Evolutionary conservation across 2,888 invertebrate genomes (phyloP).

Genomic region (Gastrophysa polygoni): DNA sequence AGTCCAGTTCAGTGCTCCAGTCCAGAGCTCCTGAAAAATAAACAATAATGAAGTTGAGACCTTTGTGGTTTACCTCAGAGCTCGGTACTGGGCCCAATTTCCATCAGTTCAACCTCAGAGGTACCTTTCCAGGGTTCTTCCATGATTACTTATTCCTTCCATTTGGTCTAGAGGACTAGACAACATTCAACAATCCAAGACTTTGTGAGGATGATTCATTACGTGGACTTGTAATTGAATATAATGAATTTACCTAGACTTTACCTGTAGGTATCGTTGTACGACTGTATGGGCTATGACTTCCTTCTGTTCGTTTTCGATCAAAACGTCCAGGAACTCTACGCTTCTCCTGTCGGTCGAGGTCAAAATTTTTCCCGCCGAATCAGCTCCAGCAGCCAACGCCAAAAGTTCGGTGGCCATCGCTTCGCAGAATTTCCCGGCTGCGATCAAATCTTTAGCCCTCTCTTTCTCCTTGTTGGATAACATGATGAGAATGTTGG

Average conservation of each 20-base stretch:
- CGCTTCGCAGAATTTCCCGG: constrained; percentile 94
- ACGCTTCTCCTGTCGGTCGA: constrained; percentile 93
- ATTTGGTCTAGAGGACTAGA: no score
- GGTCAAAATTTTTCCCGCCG: constrained; percentile 91
- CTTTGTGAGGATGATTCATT: no score
- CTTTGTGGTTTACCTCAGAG: no score
- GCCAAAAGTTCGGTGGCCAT: constrained; percentile 98
- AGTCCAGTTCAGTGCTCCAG: constrained; percentile 95
- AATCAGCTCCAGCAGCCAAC: constrained; percentile 91
- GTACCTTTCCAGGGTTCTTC: no score
- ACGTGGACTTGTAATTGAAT: not conserved
- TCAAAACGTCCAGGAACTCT: constrained; percentile 94
- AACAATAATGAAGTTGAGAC: no score
- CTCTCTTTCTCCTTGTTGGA: constrained; percentile 98
- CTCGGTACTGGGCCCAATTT: no score
- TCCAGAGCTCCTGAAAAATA: constrained; percentile 88
- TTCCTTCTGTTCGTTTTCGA: constrained; percentile 98
- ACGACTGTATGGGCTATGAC: constrained; percentile 97
- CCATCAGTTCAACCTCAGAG: no score
- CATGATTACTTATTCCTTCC: no score
- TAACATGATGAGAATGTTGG: constrained; percentile 85
- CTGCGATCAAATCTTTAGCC: constrained; percentile 93
- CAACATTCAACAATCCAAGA: not conserved
- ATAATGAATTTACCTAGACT: constrained; percentile 60
- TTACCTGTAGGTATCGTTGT: constrained; percentile 92